Conservation (phyloP, 2,888 invertebrate species). For the Aradus depressus region DNA sequence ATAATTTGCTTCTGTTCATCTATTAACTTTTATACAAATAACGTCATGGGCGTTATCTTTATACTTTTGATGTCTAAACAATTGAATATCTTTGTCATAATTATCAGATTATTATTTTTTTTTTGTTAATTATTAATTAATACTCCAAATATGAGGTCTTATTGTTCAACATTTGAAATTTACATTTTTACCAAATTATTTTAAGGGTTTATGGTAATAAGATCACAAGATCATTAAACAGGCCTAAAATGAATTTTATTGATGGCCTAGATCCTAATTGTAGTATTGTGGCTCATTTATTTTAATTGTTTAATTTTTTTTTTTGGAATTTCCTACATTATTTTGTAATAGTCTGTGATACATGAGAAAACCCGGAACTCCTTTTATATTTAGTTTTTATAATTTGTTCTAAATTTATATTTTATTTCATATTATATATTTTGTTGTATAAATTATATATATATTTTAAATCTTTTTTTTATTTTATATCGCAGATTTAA, state of each 20-base stretch:
- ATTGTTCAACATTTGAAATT: no score
- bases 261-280: conserved; percentile 6
- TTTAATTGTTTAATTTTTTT: conserved; percentile 5
- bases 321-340: conserved; percentile 7
- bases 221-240: no score
- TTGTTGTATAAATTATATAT: conserved; percentile 1
- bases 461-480: conserved; percentile 7
- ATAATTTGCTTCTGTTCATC: conserved; percentile 3
- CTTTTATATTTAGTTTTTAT: conserved; percentile 7
- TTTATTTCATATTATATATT: background rate
- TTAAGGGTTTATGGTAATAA: no score
- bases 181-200: no score
- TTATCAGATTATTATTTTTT: no score
- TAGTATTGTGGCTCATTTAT: no score
- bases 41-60: background rate
- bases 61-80: background rate
- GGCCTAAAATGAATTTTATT: background rate
- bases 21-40: no score
- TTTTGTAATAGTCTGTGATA: conserved; percentile 18
- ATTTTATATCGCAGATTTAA: no score
- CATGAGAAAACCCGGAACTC: conserved; percentile 11
- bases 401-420: no score
- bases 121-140: no score
- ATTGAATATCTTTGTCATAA: no score
- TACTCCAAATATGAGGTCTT: no score